Percentiles rank a stretch among this genome's conserved stretches.
Evolutionary conservation across 2,888 invertebrate species (phyloP).

Genomic region (Platypus cylindrus): DNA sequence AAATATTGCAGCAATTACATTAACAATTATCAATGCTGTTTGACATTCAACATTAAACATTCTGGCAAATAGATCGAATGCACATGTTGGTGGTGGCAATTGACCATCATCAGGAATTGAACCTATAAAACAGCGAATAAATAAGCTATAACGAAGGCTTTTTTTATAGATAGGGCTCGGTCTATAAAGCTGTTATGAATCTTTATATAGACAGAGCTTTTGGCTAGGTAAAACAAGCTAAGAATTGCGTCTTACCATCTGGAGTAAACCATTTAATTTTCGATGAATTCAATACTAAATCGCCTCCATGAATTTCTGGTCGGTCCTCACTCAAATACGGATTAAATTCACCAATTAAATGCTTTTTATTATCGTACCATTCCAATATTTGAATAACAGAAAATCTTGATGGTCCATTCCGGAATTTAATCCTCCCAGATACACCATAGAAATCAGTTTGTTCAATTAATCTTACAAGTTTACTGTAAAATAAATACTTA

Average conservation of each 20-base stretch:
- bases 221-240: too few relatives aligned
- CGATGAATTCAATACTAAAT: slow-evolving; percentile 40
- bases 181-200: too few relatives aligned
- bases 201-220: too few relatives aligned
- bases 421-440: slow-evolving; percentile 58
- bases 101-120: slow-evolving; percentile 55
- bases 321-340: slow-evolving; percentile 39
- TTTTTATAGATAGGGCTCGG: too few relatives aligned
- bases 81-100: slow-evolving; percentile 46
- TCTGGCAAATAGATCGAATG: slow-evolving; percentile 53
- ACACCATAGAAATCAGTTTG: slow-evolving; percentile 60
- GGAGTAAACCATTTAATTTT: slow-evolving; percentile 52
- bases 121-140: slow-evolving; percentile 8
- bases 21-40: slow-evolving; percentile 53
- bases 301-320: slow-evolving; percentile 40
- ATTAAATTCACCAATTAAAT: slow-evolving; percentile 44
- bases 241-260: slow-evolving; percentile 31
- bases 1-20: slow-evolving; percentile 45
- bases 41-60: slow-evolving; percentile 59
- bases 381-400: slow-evolving; percentile 49
- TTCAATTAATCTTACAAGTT: slow-evolving; percentile 48
- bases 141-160: too few relatives aligned
- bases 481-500: slow-evolving; percentile 31
- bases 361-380: slow-evolving; percentile 39
- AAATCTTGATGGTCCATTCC: slow-evolving; percentile 53